Evolutionary conservation across 2,888 invertebrate species (phyloP), one percentile per base, ranked within the genome.

Genomic region (Sinodicranocentrus sp.): DNA sequence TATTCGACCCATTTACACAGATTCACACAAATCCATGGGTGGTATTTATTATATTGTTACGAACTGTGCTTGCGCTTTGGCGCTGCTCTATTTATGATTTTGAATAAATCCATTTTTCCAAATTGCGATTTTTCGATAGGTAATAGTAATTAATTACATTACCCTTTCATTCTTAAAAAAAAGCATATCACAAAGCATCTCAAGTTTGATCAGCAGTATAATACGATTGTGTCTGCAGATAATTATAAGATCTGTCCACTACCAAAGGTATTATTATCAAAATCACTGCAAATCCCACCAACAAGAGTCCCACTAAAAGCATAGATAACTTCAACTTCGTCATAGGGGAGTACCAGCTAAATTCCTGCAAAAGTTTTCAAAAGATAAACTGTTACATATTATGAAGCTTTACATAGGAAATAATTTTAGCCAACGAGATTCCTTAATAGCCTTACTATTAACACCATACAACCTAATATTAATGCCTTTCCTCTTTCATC

Each of bases 401-500:
- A 13, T 39, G 13, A 8, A 39, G 13, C 5, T 8, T 39, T 13
- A 13, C n/a, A 13, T 52, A 3, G 3, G 52, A 52, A 13, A 5
- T 13, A 39, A 5, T 39, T 8, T 39, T 39, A 13, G 39, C 39
- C 6, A 39, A 13, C 6, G 13, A 39, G 39, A 13, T n/a, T n/a
- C n/a, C 39, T 17, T 6, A 23, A 48, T n/a, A n/a, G n/a, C n/a
- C 73, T 68, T 44, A 77, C 77, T 63, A 77, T 59, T 19, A 77
- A 21, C 54, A 77, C 61, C 44, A 77, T 39, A 19, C 67, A 67
- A 1, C 77, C 77, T 15, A 77, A 25, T 10, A 77, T n/a, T 6
- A 77, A 25, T 17, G 77, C 68, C 17, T 77, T 77, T 33, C 68
- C 77, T 17, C 77, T 57, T 59, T 68, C 77, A 52, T 77, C 77